These are phyloP conservation scores for Philopotamus ludificatus DNA, from an alignment of 1,140 invertebrate genomes.

Conservation along the genomic window DNA sequence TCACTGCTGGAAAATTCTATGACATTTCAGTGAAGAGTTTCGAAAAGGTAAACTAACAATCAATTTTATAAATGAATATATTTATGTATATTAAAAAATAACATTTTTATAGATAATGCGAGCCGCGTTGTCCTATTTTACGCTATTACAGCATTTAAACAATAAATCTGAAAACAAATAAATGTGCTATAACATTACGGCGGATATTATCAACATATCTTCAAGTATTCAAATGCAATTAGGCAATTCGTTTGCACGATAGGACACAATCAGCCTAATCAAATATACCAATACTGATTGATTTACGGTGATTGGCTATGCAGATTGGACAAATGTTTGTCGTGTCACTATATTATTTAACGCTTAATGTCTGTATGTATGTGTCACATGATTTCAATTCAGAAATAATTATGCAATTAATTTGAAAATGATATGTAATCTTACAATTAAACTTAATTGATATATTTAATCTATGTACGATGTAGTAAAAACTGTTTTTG, in stretches of 20 bases:
- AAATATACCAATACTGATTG: neutral
- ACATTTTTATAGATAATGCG: slow-evolving; percentile 8
- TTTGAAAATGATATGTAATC: no score
- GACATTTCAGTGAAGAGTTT: slow-evolving; percentile 1
- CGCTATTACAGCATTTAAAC: neutral
- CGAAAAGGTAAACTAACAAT: slow-evolving; percentile 6
- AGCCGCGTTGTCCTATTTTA: slow-evolving; percentile 8
- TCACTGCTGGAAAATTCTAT: slow-evolving; percentile 9
- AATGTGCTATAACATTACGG: neutral
- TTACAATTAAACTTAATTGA: no score
- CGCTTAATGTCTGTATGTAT: no score
- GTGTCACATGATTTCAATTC: no score
- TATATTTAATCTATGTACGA: no score
- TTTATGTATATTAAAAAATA: no score
- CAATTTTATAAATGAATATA: neutral
- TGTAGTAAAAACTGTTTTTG: no score
- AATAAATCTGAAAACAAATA: neutral
- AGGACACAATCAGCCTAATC: slow-evolving; percentile 1
- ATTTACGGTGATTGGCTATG: neutral
- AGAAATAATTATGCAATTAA: no score
- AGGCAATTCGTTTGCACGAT: neutral
- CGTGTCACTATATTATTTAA: no score
- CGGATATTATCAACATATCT: neutral
- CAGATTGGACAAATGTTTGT: neutral
- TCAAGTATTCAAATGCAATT: slow-evolving; percentile 6